Evolutionary conservation across 2,888 invertebrate genomes (phyloP).

Genomic region (Pollenia griseotomentosa): DNA sequence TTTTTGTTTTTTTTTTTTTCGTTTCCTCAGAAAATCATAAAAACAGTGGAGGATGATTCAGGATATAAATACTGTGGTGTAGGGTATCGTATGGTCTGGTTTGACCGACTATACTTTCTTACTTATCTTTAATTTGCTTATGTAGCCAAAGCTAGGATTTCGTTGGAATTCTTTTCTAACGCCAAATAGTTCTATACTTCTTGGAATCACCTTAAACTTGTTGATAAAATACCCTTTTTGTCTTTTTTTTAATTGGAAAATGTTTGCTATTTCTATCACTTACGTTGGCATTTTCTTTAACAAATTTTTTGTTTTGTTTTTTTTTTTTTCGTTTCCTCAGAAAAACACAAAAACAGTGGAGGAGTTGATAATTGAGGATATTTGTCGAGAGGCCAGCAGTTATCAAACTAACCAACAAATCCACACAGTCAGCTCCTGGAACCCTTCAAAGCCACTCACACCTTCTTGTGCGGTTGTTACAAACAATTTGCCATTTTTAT

Average conservation of each 20-base stretch:
- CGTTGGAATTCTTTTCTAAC: too few species aligned
- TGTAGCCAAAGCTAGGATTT: too few species aligned
- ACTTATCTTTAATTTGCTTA: too few species aligned
- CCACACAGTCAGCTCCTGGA: slow-evolving; percentile 38
- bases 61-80: slow-evolving; percentile 72
- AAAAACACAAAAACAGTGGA: slow-evolving; percentile 74
- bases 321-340: slow-evolving; percentile 19
- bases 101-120: too few species aligned
- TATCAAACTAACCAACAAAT: slow-evolving; percentile 59
- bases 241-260: too few species aligned
- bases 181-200: too few species aligned
- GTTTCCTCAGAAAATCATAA: slow-evolving; percentile 35
- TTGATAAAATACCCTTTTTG: too few species aligned
- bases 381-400: slow-evolving; percentile 77
- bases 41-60: slow-evolving; percentile 77
- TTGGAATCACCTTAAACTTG: too few species aligned
- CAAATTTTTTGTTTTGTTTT: not conserved
- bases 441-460: not conserved
- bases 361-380: slow-evolving; percentile 77
- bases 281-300: not conserved
- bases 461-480: slow-evolving; percentile 73
- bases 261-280: not conserved
- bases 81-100: too few species aligned
- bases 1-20: not conserved
- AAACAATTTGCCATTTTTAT: slow-evolving; percentile 61